Percentiles rank a stretch among this genome's conserved stretches.
These are phyloP conservation scores for Oikopleura vanhoeffeni DNA, from an alignment of 23 tunicate genomes.

Conservation along the genomic window DNA sequence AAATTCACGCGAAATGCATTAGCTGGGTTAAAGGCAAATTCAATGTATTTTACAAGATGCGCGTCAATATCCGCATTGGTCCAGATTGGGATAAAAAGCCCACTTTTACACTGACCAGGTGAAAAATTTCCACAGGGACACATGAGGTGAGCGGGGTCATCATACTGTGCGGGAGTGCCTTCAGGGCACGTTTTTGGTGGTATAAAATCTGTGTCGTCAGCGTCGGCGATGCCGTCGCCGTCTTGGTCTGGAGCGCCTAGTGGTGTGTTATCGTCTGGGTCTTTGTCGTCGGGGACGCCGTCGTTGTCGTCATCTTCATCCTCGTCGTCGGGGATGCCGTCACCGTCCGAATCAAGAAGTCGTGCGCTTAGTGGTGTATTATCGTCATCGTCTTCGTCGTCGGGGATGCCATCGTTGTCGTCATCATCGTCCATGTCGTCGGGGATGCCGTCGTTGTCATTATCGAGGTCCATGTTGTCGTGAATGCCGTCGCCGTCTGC, in stretches of 20 bases:
- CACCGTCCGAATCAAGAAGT: not conserved
- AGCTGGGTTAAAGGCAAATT: too few relatives aligned
- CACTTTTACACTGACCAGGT: not conserved
- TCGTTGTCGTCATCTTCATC: too few relatives aligned
- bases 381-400: not conserved
- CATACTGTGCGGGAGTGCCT: too few relatives aligned
- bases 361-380: not conserved
- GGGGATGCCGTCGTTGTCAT: too few relatives aligned
- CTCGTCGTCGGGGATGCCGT: too few relatives aligned
- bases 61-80: not conserved
- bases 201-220: not conserved
- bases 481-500: not conserved
- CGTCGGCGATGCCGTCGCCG: not conserved
- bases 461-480: too few relatives aligned
- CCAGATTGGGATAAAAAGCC: not conserved
- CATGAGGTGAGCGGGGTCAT: not conserved
- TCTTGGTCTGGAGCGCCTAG: not conserved
- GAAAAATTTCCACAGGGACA: not conserved
- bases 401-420: not conserved
- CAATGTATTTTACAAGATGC: too few relatives aligned
- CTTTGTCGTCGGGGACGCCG: not conserved
- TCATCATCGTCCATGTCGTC: not conserved
- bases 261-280: not conserved
- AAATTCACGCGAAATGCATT: too few relatives aligned
- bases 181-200: too few relatives aligned